These are phyloP conservation scores for Agrilus cyanescens DNA, from an alignment of 2,888 invertebrate genomes.

Conservation along the genomic window DNA sequence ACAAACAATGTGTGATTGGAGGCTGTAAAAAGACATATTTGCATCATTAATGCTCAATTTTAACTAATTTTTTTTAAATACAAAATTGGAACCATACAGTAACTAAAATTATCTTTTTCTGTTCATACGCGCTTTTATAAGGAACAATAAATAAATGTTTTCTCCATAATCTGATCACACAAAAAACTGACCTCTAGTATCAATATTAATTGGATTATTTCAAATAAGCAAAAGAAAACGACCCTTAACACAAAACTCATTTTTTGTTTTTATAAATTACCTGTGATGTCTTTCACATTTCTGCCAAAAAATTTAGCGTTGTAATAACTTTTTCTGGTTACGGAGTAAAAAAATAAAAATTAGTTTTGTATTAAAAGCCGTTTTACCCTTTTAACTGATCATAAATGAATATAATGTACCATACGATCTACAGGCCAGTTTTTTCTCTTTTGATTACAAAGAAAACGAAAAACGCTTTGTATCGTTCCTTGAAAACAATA, in stretches of 20 bases:
- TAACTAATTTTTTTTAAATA: not conserved
- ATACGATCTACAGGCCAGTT: not conserved
- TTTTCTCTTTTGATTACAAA: not conserved
- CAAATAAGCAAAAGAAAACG: not conserved
- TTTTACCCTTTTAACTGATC: no score
- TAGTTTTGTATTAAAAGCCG: no score
- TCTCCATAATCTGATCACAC: no score
- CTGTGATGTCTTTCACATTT: not conserved
- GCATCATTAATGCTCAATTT: constrained; percentile 1
- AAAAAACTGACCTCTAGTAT: not conserved
- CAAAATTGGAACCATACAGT: constrained; percentile 19
- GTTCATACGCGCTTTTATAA: not conserved
- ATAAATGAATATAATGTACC: no score
- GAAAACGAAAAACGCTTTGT: not conserved
- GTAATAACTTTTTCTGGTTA: no score
- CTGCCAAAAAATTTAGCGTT: no score
- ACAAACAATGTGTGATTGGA: constrained; percentile 79
- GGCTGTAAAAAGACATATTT: constrained; percentile 45
- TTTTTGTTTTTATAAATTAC: not conserved
- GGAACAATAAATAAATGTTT: not conserved
- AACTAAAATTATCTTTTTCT: constrained; percentile 2
- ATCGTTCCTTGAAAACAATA: no score
- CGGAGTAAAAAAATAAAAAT: no score
- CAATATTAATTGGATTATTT: not conserved
- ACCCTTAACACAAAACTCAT: not conserved